These are phyloP conservation scores for Listronotus bonariensis DNA, from an alignment of 1,140 invertebrate species.

Conservation along the genomic window DNA sequence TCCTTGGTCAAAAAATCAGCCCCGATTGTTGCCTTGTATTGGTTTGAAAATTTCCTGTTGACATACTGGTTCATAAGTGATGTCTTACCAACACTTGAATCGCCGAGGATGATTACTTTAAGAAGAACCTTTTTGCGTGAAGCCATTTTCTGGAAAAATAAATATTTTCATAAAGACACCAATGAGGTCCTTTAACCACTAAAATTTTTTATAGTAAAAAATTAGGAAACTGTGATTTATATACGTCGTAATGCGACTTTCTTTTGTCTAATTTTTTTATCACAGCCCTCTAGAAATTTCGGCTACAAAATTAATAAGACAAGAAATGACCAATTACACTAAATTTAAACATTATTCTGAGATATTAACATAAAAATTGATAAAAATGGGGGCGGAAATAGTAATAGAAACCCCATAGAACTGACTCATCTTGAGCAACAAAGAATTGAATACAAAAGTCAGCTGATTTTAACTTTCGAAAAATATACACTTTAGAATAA, in stretches of 20 bases:
- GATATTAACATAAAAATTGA: neutral
- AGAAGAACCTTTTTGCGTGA: conserved; percentile 94
- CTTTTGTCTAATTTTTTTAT: neutral
- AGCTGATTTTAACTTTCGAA: conserved; percentile 23
- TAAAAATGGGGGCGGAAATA: conserved; percentile 22
- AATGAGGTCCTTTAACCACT: neutral
- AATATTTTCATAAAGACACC: neutral
- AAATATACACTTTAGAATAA: neutral
- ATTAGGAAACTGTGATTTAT: neutral
- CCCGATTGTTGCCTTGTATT: conserved; percentile 99
- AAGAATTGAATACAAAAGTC: conserved; percentile 22
- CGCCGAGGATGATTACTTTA: conserved; percentile 97
- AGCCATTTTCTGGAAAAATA: conserved; percentile 67
- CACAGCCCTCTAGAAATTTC: neutral
- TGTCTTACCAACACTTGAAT: conserved; percentile 98
- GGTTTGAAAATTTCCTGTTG: conserved; percentile 99
- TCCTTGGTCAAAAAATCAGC: conserved; percentile 99
- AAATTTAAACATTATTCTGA: neutral
- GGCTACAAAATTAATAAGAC: too few species aligned
- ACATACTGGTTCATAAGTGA: conserved; percentile 99
- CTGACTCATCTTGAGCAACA: conserved; percentile 19
- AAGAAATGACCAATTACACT: neutral
- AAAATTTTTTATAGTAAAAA: neutral
- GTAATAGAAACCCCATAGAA: conserved; percentile 3
- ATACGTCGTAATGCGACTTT: neutral